Evolutionary conservation across 2,797 vertebrate genomes (phyloP).

Genomic region (Pogonophryne albipinna): DNA sequence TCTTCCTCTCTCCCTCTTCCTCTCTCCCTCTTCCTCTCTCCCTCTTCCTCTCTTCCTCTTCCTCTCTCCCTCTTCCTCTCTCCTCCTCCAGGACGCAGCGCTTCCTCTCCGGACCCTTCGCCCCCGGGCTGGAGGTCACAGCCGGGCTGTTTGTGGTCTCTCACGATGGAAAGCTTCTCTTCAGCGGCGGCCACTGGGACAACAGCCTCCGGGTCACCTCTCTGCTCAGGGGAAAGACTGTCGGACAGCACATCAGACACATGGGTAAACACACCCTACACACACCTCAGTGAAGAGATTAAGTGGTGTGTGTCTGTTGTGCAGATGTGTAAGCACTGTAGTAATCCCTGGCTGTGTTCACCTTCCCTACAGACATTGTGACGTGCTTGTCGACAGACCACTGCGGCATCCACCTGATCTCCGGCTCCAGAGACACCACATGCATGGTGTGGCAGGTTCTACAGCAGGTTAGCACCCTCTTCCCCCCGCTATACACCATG

Average conservation of each 20-base stretch:
- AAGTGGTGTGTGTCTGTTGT: not conserved
- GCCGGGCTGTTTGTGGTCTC: constrained; percentile 92
- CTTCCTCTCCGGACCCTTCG: constrained; percentile 90
- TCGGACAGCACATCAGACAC: constrained; percentile 93
- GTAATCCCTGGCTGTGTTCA: not conserved
- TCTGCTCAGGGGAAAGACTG: constrained; percentile 91
- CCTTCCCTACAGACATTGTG: constrained; percentile 87
- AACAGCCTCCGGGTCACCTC: constrained; percentile 95
- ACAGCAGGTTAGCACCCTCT: constrained; percentile 87
- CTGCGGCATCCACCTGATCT: constrained; percentile 95
- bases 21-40: not conserved
- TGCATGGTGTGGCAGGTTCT: constrained; percentile 98
- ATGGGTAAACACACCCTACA: constrained; percentile 88
- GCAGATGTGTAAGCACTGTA: not conserved
- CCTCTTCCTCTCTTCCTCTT: constrained; percentile 71
- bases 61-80: not conserved
- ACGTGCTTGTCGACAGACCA: constrained; percentile 95
- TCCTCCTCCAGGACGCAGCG: constrained; percentile 88
- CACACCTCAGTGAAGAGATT: not conserved
- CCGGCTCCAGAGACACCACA: constrained; percentile 95
- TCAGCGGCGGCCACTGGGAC: constrained; percentile 98
- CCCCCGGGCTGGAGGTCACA: constrained; percentile 89
- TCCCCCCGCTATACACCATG: not conserved
- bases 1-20: too few species aligned
- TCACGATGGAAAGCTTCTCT: constrained; percentile 95